Base-by-base conservation (phyloP, 2,888 invertebrate species). In the Campoplex capitator region DNA sequence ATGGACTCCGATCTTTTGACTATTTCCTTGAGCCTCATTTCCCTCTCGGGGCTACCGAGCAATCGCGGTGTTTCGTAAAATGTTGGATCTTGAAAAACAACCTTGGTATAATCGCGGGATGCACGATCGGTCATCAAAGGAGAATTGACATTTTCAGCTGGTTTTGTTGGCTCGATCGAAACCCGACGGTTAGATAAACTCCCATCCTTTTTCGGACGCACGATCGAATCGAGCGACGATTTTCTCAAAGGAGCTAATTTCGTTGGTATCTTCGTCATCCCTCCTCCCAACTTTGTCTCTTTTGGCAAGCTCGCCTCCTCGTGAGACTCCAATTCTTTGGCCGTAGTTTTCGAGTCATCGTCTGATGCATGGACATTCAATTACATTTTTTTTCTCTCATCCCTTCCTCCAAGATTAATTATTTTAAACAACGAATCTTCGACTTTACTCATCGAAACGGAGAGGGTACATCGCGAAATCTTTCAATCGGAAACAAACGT, bases 21-120 rank as follows among this genome's bases (percentile, higher is more conserved):
- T 93, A 94, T 96, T 94, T 92, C 96, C 94, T 93, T 95, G 94
- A 35, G 94, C 95, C 93, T 95, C 2, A 96, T 94, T 89, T 96
- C 96, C 95, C 94, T 92, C 75, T 89, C 88, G 35, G 78, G 70
- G 32, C 88, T 84, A 23, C 92, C 93, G n/a, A 94, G 71, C 3
- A 93, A n/a, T 56, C 89, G 91, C 0, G 94, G 94, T 28, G 92
- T 93, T 58, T 94, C 92, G 88, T 93, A 94, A 87, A 94, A 94
- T 70, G 90, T 91, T 0, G 94, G 94, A 85, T 94, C 94, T 83
- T 93, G 93, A 87, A 93, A 93, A 28, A 90, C 89, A 16, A 94
- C 84, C 78, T 93, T 94, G 3, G 93, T 94, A 82, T 94, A 94
- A 78, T 94, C 94, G 23, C 94, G 89, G n/a, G 92, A 88, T 1